Conservation (phyloP, 2,797 vertebrate species). For the Pithecia hirsuta region DNA sequence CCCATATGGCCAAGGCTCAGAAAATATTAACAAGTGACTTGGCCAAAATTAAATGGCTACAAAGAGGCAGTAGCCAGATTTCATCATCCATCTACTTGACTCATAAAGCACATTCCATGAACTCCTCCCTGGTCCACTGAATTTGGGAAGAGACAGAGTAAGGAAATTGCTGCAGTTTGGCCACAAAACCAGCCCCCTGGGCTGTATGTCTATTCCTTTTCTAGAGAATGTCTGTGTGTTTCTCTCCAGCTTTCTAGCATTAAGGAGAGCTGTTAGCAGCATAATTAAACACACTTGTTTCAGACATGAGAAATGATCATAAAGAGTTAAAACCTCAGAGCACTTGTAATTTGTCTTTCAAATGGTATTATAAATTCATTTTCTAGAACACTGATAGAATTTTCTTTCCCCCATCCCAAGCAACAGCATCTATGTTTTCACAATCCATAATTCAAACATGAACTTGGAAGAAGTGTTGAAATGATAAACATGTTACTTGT, state of each 20-base stretch:
- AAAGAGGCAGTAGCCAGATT: not conserved
- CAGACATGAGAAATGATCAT: not conserved
- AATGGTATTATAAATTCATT: conserved; percentile 69
- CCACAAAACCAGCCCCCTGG: too few relatives aligned
- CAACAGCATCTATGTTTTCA: conserved; percentile 68
- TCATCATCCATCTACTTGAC: not conserved
- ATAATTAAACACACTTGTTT: not conserved
- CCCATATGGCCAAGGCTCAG: conserved; percentile 36
- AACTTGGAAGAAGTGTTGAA: conserved; percentile 83
- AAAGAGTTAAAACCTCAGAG: conserved; percentile 66
- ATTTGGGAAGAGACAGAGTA: not conserved
- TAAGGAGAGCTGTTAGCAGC: not conserved
- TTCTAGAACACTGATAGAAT: conserved; percentile 68
- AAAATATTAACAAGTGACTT: conserved; percentile 34
- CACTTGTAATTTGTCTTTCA: conserved; percentile 62
- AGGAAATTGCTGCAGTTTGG: not conserved
- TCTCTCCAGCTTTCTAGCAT: not conserved
- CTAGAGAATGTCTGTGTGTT: not conserved
- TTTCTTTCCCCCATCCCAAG: conserved; percentile 58
- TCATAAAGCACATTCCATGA: not conserved
- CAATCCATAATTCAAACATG: conserved; percentile 79
- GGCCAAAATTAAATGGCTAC: conserved; percentile 31
- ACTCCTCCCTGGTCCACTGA: not conserved
- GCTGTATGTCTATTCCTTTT: not conserved
- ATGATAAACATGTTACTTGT: conserved; percentile 88